Conservation (phyloP, 1,140 invertebrate genomes). For the Oryzaephilus surinamensis region DNA sequence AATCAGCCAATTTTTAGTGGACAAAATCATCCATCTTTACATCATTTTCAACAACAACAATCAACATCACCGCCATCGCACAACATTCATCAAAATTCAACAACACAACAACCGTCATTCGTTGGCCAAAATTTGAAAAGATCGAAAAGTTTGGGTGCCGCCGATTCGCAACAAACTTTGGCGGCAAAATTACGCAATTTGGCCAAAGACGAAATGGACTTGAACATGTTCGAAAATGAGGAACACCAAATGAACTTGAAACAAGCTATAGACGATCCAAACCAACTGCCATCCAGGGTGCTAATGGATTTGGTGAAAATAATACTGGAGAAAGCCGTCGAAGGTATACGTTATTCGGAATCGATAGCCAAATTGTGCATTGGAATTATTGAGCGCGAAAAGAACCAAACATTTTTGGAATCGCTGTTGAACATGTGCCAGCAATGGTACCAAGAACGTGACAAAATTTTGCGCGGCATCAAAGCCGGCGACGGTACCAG, state of each 20-base stretch:
- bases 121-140: conserved; percentile 56
- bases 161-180: conserved; percentile 44
- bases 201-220: conserved; percentile 54
- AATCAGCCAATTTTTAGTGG: conserved; percentile 22
- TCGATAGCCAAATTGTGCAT: conserved; percentile 72
- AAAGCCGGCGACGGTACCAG: conserved; percentile 48
- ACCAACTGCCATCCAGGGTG: conserved; percentile 59
- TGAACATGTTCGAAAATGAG: conserved; percentile 56
- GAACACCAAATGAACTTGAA: conserved; percentile 61
- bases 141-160: conserved; percentile 68
- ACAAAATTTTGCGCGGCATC: conserved; percentile 44
- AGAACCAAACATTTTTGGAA: conserved; percentile 78
- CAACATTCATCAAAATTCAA: conserved; percentile 2
- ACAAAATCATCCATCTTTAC: conserved; percentile 24
- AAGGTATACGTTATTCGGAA: conserved; percentile 64
- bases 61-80: neutral
- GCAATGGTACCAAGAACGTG: conserved; percentile 79
- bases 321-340: conserved; percentile 65
- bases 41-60: conserved; percentile 19
- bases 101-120: conserved; percentile 12
- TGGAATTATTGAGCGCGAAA: conserved; percentile 75
- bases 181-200: conserved; percentile 43
- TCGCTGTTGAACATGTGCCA: conserved; percentile 79
- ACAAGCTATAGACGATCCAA: conserved; percentile 69
- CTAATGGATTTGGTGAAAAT: conserved; percentile 77